Evolutionary conservation across 1,140 invertebrate species (phyloP).

Genomic region (Akabosia matsudoensis): DNA sequence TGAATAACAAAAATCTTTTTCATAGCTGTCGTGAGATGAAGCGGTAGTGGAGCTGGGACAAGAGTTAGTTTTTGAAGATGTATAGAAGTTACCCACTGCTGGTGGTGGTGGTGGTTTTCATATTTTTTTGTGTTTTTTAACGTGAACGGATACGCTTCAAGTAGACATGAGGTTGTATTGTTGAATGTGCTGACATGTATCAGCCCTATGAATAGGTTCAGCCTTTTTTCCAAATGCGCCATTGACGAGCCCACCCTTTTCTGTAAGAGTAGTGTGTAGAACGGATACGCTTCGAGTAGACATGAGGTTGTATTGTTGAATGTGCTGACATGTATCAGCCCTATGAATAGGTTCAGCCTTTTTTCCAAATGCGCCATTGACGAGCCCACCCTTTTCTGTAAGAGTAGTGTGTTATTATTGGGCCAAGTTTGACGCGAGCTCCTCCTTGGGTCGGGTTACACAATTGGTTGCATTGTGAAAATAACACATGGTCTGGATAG

Average conservation of each 20-base stretch:
- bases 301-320: not conserved
- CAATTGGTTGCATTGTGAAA: not conserved
- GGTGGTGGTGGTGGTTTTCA: no score
- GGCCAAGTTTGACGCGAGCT: not conserved
- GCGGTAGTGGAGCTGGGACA: not conserved
- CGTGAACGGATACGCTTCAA: no score
- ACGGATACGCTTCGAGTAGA: no score
- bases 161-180: no score
- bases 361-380: slow-evolving; percentile 24
- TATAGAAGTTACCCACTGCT: no score
- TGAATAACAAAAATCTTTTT: not conserved
- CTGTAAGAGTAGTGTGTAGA: not conserved
- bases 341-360: not conserved
- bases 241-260: slow-evolving; percentile 15
- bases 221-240: slow-evolving; percentile 23
- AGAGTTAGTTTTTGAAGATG: not conserved
- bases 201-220: not conserved
- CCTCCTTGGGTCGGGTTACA: not conserved
- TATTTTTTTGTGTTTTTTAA: not conserved
- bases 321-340: not conserved
- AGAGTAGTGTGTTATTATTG: not conserved
- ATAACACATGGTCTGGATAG: not conserved
- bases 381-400: not conserved
- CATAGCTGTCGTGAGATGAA: not conserved
- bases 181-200: not conserved